Base-by-base conservation (phyloP, 2,113 vertebrate genomes). In the Varanus komodoensis region DNA sequence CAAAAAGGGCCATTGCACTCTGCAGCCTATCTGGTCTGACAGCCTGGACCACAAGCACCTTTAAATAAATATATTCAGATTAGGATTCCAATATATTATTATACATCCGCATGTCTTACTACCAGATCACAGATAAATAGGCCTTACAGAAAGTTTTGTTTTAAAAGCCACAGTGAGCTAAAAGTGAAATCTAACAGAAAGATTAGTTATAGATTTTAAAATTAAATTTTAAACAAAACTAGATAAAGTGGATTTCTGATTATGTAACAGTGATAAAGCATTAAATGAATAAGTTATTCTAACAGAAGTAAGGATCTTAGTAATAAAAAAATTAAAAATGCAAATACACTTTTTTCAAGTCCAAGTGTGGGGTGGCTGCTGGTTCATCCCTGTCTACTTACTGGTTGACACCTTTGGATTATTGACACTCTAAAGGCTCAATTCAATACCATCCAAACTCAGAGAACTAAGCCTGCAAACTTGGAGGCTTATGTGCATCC, bases 21-120 rank as follows among this genome's bases (percentile, higher is more conserved):
- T 99, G 99, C 1, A 99, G 95, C 89, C 98, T 97, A 94, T 99
- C 99, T 68, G 98, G 98, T 93, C 99, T 96, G 82, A 99, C 94
- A n/a, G 98, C 97, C 93, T 99, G 99, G 52, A 99, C 97, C 89
- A 99, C 96, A 94, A 99, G 96, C 25, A 99, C 97, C 99, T 98
- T 97, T 94, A 27, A 92, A 94, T 95, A 89, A 34, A 84, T 19
- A 96, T 52, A 69, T 68, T 85, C 73, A 89, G 68, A 92, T 64
- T 9, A 87, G 12, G 4, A 93, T 3, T 75, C 34, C 12, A 86
- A 2, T 38, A 52, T 38, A 84, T 73, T 82, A 5, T 38, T 52
- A 92, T 86, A 1, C 23, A 50, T 8, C 64, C 25, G 1, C 27
- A 50, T 23, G 25, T 0, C 54, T 32, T 61, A 64, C 27, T 61